Evolutionary conservation across 2,113 vertebrate species (phyloP).

Genomic region (Gambusia holbrooki): DNA sequence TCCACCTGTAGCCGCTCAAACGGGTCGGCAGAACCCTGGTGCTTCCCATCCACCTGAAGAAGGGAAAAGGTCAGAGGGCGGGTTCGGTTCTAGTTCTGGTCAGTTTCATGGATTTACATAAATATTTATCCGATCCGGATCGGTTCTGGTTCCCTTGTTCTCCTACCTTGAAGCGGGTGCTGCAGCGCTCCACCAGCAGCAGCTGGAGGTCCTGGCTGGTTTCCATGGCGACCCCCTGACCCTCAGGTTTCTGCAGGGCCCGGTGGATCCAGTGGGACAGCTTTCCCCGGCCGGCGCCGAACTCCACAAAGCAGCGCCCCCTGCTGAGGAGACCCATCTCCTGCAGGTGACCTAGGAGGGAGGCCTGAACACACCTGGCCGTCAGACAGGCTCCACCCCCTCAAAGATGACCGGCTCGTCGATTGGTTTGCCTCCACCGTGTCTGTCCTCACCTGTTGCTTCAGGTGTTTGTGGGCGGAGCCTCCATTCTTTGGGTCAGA

Average conservation of each 20-base stretch:
- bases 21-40: conserved; percentile 79
- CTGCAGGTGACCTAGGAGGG: conserved; percentile 93
- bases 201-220: conserved; percentile 82
- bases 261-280: conserved; percentile 95
- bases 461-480: conserved; percentile 91
- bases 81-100: not conserved
- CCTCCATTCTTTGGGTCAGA: conserved; percentile 91
- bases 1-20: conserved; percentile 96
- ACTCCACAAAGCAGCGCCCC: conserved; percentile 91
- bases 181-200: conserved; percentile 92
- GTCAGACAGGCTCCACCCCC: conserved; percentile 12
- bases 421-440: not conserved
- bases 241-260: conserved; percentile 81
- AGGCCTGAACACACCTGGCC: conserved; percentile 81
- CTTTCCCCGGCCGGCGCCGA: conserved; percentile 94
- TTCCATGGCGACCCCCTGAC: conserved; percentile 37
- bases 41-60: conserved; percentile 93
- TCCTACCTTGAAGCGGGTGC: conserved; percentile 89
- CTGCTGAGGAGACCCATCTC: conserved; percentile 86
- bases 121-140: too few species aligned
- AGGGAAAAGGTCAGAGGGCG: not conserved
- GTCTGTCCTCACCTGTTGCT: conserved; percentile 86
- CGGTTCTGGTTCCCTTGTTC: too few species aligned
- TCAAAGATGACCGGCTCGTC: not conserved
- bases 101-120: not conserved